These are phyloP conservation scores for Mus spicilegus DNA, from an alignment of 2,113 vertebrate species.

Conservation along the genomic window DNA sequence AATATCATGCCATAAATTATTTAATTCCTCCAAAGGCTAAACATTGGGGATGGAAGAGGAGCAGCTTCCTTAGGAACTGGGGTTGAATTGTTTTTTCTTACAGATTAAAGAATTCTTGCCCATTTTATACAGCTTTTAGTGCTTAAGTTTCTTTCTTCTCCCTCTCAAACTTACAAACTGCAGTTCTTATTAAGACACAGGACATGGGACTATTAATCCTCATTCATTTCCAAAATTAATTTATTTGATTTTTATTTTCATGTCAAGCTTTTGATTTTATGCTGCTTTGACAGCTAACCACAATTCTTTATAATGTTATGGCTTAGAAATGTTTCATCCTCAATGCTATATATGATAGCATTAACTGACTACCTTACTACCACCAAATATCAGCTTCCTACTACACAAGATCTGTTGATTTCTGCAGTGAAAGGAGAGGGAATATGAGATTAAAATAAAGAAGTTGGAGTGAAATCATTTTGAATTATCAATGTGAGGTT, in stretches of 20 bases:
- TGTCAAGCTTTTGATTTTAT: not conserved
- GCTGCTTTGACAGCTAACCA: not conserved
- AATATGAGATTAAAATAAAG: not conserved
- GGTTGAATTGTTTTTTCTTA: not conserved
- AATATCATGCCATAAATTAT: conserved; percentile 62
- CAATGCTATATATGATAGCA: not conserved
- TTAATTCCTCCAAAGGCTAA: not conserved
- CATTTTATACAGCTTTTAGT: not conserved
- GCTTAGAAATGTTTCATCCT: not conserved
- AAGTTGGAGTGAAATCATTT: not conserved
- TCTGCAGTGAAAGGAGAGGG: not conserved
- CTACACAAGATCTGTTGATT: not conserved
- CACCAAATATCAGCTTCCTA: not conserved
- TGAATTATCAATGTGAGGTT: not conserved
- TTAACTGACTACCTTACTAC: not conserved
- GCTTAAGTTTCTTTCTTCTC: not conserved
- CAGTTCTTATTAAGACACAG: not conserved
- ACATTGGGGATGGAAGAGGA: not conserved
- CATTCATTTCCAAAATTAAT: not conserved
- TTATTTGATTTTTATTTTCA: not conserved
- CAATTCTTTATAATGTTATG: not conserved
- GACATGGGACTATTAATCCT: not conserved
- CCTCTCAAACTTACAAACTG: not conserved
- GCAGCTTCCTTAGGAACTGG: not conserved
- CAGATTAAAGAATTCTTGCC: not conserved